phyloP scores from a whole-genome alignment of 2,797 vertebrate species.

The Notoglanidium macrostoma region DNA sequence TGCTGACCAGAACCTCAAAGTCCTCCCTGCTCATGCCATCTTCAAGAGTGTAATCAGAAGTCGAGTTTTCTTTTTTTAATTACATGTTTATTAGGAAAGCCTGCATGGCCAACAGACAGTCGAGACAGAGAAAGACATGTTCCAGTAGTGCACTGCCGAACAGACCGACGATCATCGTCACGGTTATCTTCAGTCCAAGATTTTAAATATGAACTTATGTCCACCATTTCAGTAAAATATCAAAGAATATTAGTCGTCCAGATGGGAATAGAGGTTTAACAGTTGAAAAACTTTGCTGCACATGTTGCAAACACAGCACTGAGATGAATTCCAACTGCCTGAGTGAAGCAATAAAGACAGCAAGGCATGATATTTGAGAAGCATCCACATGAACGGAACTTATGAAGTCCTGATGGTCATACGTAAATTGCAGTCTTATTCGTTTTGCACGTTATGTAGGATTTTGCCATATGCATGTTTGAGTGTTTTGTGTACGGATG shows the following conservation, averaged over 20 bases:
- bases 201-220: conserved; percentile 27
- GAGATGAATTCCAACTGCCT: conserved; percentile 14
- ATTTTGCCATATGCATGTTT: background rate
- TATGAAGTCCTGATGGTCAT: background rate
- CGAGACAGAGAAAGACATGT: conserved; percentile 1
- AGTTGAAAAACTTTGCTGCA: background rate
- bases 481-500: background rate
- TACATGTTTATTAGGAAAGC: conserved; percentile 8
- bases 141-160: conserved; percentile 26
- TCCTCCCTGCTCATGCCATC: background rate
- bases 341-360: conserved; percentile 5
- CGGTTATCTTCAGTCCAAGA: conserved; percentile 16
- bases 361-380: background rate
- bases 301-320: conserved; percentile 8
- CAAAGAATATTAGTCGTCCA: conserved; percentile 3
- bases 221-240: conserved; percentile 19
- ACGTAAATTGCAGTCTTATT: background rate
- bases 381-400: background rate
- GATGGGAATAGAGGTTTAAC: conserved; percentile 1
- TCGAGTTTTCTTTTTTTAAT: conserved; percentile 17
- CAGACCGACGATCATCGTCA: conserved; percentile 7
- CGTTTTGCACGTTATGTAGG: background rate
- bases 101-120: conserved; percentile 18
- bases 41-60: conserved; percentile 22
- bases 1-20: conserved; percentile 19